Evolutionary conservation across 2,113 vertebrate species (phyloP).

Genomic region (Sus scrofa): T2T-Sscrofa CM000813.6:7976501-7977000

Average conservation of each 20-base stretch:
- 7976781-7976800: conserved; percentile 16
- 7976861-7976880: neutral
- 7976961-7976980: neutral
- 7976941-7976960: conserved; percentile 78
- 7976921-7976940: conserved; percentile 41
- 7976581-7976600: neutral
- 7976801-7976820: neutral
- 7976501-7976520: conserved; percentile 45
- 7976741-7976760: conserved; percentile 49
- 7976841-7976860: neutral
- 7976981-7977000: conserved; percentile 45
- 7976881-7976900: neutral
- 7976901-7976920: conserved; percentile 60
- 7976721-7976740: neutral
- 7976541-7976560: neutral
- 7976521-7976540: neutral
- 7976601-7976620: neutral
- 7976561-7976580: neutral
- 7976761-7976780: conserved; percentile 40
- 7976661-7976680: conserved; percentile 54
- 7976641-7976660: conserved; percentile 43
- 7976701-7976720: conserved; percentile 65
- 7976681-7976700: neutral
- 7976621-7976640: neutral
- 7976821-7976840: neutral